Evolutionary conservation across 1,140 invertebrate species (phyloP), one percentile per base, ranked within the genome.

Genomic region (Calliphora vicina): DNA sequence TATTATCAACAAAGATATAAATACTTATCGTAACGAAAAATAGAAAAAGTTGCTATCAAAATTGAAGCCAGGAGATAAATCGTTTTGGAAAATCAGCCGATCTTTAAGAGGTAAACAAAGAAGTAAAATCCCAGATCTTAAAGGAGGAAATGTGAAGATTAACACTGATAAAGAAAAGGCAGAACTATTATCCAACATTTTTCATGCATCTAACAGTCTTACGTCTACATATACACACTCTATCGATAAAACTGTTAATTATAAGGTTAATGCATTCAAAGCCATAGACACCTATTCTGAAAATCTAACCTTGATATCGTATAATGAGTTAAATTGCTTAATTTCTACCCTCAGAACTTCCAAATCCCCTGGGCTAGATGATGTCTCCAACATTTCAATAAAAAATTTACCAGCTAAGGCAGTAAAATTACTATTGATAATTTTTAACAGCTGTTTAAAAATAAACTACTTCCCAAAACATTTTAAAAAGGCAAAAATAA

Each of bases 311-410:
- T 23, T 71, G n/a, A 71, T 71, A 23, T 23, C 67, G 4, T 23
- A 23, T 23, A 71, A 3, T 71, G 67, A 71, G 23, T 23, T 80
- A 15, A 72, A 29, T 74, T 80, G n/a, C 82, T 82, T 35, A 85
- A 89, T 73, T 27, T 12, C 71, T 10, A 73, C 25, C 13, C 25
- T 73, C 27, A 73, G 13, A 73, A 27, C 27, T 5, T 26, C 71
- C n/a, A n/a, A n/a, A n/a, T n/a, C n/a, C n/a, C n/a, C n/a, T n/a
- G n/a, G n/a, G n/a, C n/a, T n/a, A n/a, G 25, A 73, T n/a, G 27
- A 73, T 12, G 25, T 73, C 3, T 15, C 71, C 13, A 73, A 73
- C 20, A 29, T 73, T 84, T 76, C 17, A 57, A 57, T 57, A 15
- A 57, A 57, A 57, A 57, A 57, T 17, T 27, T 73, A 1, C 71